A percentile compares a stretch with the other conserved stretches of the same genome.
Evolutionary conservation across 2,113 vertebrate species (phyloP).

Genomic region (Nyctibius bracteatus): DNA sequence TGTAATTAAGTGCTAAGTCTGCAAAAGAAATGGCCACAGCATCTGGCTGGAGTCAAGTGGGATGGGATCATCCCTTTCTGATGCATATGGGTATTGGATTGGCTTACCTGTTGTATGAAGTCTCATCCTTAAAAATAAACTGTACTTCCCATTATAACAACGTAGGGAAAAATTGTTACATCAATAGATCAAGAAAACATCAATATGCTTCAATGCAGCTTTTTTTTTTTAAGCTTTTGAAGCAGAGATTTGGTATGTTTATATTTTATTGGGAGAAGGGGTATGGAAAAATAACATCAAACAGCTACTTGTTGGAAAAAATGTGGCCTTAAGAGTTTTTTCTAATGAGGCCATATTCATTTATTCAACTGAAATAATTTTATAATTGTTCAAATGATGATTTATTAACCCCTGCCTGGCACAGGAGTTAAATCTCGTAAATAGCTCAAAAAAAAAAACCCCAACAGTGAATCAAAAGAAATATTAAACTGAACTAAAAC

Average conservation of each 20-base stretch:
- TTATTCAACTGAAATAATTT: background rate
- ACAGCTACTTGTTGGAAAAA: background rate
- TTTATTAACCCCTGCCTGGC: constrained; percentile 40
- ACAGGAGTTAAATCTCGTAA: constrained; percentile 44
- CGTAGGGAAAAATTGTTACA: background rate
- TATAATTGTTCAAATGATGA: background rate
- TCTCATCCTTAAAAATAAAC: background rate
- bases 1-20: background rate
- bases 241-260: background rate
- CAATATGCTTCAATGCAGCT: background rate
- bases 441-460: constrained; percentile 30
- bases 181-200: background rate
- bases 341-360: background rate
- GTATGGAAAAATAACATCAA: background rate
- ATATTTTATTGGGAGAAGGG: background rate
- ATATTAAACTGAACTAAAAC: constrained; percentile 72
- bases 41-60: background rate
- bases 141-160: background rate
- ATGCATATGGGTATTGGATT: background rate
- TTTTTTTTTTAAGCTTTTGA: background rate
- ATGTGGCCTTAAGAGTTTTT: background rate
- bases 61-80: background rate
- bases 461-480: constrained; percentile 62
- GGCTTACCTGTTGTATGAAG: background rate
- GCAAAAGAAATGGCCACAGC: background rate